Percentiles rank a stretch among this genome's conserved stretches.
Evolutionary conservation across 2,113 vertebrate genomes (phyloP).

Genomic region (Accipiter cooperii): DNA sequence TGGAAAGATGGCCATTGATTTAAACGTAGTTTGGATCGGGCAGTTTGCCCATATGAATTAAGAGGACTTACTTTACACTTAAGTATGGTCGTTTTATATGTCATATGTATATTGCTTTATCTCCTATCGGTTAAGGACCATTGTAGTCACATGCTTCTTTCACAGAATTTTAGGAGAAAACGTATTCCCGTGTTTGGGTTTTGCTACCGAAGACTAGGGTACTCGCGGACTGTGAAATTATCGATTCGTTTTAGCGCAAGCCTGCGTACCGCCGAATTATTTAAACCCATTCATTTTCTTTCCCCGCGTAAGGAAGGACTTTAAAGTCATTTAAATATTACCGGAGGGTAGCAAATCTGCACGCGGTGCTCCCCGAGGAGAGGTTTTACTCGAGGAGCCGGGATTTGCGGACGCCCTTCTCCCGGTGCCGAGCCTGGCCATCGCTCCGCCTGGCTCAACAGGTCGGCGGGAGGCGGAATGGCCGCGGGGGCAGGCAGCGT

Average conservation of each 20-base stretch:
- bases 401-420: background rate
- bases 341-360: background rate
- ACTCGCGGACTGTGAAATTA: rapidly evolving
- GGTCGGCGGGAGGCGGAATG: rapidly evolving
- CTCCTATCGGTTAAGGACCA: background rate
- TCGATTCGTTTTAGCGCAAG: background rate
- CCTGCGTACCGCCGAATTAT: background rate
- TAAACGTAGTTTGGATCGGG: background rate
- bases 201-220: background rate
- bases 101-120: background rate
- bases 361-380: background rate
- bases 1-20: background rate
- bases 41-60: background rate
- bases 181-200: background rate
- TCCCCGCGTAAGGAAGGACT: background rate
- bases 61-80: background rate
- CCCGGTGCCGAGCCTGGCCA: rapidly evolving
- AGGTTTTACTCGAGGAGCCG: background rate
- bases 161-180: background rate
- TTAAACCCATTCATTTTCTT: background rate
- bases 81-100: background rate
- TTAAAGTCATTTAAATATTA: background rate
- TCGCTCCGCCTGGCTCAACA: background rate
- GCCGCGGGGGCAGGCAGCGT: background rate
- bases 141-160: background rate